A percentile compares a stretch with the other conserved stretches of the same genome.
phyloP scores from a whole-genome alignment of 2,888 invertebrate species.

The Sarcophaga rosellei region DNA sequence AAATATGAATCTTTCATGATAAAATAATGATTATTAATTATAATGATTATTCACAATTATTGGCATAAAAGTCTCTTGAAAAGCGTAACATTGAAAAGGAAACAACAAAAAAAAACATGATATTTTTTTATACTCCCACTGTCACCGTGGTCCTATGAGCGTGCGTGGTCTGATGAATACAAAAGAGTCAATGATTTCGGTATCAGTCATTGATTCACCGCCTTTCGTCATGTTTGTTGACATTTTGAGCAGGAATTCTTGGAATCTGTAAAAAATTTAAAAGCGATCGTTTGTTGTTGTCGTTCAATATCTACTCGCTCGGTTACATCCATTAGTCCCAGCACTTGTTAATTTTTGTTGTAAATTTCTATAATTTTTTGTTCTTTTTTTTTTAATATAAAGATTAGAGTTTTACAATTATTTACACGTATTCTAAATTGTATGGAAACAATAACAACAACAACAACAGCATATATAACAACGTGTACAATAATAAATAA shows the following conservation, averaged over 20 bases:
- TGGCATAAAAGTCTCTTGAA: no score
- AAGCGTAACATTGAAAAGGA: no score
- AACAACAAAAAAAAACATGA: no score
- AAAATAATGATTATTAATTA: no score
- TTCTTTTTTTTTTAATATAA: conserved; percentile 14
- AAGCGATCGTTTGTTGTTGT: conserved; percentile 31
- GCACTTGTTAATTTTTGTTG: conserved; percentile 47
- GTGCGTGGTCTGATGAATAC: no score
- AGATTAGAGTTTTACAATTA: conserved; percentile 34
- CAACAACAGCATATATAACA: neutral
- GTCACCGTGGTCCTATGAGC: neutral
- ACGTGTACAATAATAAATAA: conserved; percentile 33
- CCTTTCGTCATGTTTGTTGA: conserved; percentile 71
- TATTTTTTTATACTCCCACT: neutral
- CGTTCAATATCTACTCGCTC: neutral
- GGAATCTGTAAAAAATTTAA: conserved; percentile 76
- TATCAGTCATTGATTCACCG: conserved; percentile 28
- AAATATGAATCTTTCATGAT: no score
- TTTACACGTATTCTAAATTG: neutral
- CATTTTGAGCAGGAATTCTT: conserved; percentile 73
- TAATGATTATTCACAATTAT: no score
- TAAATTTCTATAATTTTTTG: conserved; percentile 22
- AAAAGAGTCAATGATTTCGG: conserved; percentile 9
- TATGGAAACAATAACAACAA: neutral
- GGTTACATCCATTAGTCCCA: neutral